These are phyloP conservation scores for Columba guinea DNA, from an alignment of 2,797 vertebrate genomes.

Conservation along the genomic window DNA sequence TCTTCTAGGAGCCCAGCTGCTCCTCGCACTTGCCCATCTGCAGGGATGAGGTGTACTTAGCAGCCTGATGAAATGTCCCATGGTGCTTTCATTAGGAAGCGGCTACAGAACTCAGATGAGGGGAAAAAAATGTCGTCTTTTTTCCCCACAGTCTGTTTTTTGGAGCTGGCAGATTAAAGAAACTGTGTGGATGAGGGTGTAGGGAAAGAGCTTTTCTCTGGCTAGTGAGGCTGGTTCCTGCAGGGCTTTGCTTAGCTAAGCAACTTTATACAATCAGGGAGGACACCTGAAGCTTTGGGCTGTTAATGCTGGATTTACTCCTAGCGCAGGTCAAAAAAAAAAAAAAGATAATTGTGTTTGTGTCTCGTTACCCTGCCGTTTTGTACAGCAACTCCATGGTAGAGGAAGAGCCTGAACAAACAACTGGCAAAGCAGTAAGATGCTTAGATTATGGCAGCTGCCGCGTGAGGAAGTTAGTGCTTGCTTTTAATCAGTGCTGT, in stretches of 20 bases:
- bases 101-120: not conserved
- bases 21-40: not conserved
- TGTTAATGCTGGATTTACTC: not conserved
- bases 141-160: not conserved
- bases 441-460: not conserved
- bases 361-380: not conserved
- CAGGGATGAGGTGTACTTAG: not conserved
- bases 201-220: not conserved
- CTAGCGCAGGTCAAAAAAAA: not conserved
- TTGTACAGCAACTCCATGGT: not conserved
- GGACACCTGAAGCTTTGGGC: not conserved
- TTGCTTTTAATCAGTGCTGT: not conserved
- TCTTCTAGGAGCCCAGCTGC: not conserved
- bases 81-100: not conserved
- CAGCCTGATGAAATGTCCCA: not conserved
- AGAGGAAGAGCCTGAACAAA: slow-evolving; percentile 59
- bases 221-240: not conserved
- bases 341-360: not conserved
- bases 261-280: not conserved
- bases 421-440: not conserved
- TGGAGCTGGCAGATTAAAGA: not conserved
- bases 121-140: not conserved
- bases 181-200: not conserved
- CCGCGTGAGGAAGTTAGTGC: slow-evolving; percentile 11
- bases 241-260: slow-evolving; percentile 16